These are phyloP conservation scores for Urocyon cinereoargenteus DNA, from an alignment of 2,797 vertebrate genomes.

Conservation along the genomic window DNA sequence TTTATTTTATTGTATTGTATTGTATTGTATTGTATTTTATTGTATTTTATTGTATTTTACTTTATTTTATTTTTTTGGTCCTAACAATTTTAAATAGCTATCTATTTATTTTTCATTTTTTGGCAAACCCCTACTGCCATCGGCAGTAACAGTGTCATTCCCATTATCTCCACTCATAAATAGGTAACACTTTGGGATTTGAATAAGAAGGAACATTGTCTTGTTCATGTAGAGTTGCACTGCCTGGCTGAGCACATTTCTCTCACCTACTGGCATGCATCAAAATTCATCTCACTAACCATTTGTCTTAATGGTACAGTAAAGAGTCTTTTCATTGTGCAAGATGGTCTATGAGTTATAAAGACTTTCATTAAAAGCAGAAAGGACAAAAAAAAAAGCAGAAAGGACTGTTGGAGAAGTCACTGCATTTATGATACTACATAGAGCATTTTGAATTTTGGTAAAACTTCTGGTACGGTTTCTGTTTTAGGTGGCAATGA, in stretches of 20 bases:
- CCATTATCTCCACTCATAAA: conserved; percentile 19
- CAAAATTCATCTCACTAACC: not conserved
- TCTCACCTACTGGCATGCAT: not conserved
- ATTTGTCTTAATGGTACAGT: conserved; percentile 65
- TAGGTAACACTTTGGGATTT: not conserved
- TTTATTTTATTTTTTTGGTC: not conserved
- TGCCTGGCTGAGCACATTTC: conserved; percentile 47
- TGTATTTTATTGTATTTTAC: too few species aligned
- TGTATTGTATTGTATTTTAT: too few species aligned
- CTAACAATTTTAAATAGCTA: not conserved
- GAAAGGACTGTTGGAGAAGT: conserved; percentile 32
- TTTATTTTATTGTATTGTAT: too few species aligned
- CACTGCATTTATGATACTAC: not conserved
- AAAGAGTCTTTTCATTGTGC: conserved; percentile 57
- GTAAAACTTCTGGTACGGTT: not conserved
- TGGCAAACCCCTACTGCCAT: not conserved
- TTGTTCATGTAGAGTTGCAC: not conserved
- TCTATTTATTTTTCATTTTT: not conserved
- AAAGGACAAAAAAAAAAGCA: conserved; percentile 74
- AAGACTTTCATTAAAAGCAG: conserved; percentile 73
- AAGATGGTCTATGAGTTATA: conserved; percentile 60
- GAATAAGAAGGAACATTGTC: not conserved
- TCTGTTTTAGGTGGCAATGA: not conserved
- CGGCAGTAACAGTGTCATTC: not conserved
- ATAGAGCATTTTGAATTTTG: not conserved